phyloP scores from a whole-genome alignment of 2,797 vertebrate species.

The Acanthornis magna region DNA sequence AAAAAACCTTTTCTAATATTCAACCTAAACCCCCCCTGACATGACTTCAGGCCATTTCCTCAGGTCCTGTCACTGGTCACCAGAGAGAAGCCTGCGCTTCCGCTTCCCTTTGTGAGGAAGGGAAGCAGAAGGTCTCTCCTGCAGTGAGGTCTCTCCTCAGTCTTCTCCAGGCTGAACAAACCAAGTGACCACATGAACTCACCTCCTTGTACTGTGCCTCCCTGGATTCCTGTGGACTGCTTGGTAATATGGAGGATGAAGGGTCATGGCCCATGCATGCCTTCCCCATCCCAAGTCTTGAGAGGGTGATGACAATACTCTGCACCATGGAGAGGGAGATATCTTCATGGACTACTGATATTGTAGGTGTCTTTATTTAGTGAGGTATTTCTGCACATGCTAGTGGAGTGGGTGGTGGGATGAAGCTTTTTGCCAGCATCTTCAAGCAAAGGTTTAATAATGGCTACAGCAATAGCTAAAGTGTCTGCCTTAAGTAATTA shows the following conservation, averaged over 20 bases:
- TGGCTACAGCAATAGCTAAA: neutral
- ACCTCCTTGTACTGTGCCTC: fast-evolving
- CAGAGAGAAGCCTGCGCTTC: neutral
- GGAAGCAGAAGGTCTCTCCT: too few relatives aligned
- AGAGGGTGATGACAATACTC: neutral
- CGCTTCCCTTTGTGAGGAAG: neutral
- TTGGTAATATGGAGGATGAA: neutral
- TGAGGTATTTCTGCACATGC: fast-evolving
- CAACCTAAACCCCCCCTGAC: neutral
- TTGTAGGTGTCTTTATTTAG: neutral
- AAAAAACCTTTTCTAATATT: neutral
- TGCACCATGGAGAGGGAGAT: neutral
- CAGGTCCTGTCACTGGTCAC: neutral
- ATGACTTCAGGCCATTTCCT: neutral
- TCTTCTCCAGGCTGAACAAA: neutral
- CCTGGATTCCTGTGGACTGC: neutral
- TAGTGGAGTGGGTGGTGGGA: neutral
- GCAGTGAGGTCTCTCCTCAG: neutral
- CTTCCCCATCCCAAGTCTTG: neutral
- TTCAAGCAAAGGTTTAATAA: neutral
- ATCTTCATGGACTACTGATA: neutral
- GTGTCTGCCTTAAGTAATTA: neutral
- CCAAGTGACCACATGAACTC: too few relatives aligned
- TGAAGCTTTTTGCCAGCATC: neutral
- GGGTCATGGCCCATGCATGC: fast-evolving